Base-by-base conservation (phyloP, 2,888 invertebrate species). In the Melitaea athalia region DNA sequence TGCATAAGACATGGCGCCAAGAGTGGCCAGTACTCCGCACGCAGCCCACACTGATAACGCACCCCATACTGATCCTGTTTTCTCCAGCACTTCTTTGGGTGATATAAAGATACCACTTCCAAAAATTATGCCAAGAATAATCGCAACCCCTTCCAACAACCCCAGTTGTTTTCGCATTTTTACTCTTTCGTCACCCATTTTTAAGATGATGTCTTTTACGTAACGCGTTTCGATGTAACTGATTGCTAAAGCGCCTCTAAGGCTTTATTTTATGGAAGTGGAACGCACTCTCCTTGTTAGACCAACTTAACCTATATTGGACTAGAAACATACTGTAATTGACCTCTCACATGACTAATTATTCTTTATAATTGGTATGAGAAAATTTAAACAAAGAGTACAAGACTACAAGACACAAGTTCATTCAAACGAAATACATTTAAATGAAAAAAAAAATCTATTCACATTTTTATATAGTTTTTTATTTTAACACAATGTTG, bases 31-130 rank as follows among this genome's bases (percentile, higher is more conserved):
- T 5, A 97, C 80, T 3, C 99, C 99, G 84, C 98, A 98, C 2
- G 96, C 86, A 0, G 96, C 93, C 99, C 99, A 99, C 63, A 99
- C 95, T 3, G 96, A 86, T 24, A 99, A 87, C 0, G 98, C 97
- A 38, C 97, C 94, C 74, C 98, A 98, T 11, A 98, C 96, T 5
- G 98, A 97, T 43, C 97, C 97, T 12, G 98, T 97, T 89, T 98
- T 97, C 78, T 95, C 93, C 66, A 99, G 94, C 1, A 99, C 98
- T 75, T 99, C 99, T 86, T 97, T 97, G 0, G 99, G 99, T 0
- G 98, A 97, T 75, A 99, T 96, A 85, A 99, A 99, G 81, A 99
- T 99, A 93, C 96, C 97, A 75, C 98, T 98, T 15, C 99, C 99
- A 80, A 98, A 96, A 78, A 99, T 98, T 66, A 98, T 97, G 67